Conservation (phyloP, 2,113 vertebrate species). For the Xenopus tropicalis region UCB_Xtro_10.0 CM004448.2:27566001-27566500, state of each 20-base stretch:
- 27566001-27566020: too few relatives aligned
- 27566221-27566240: background rate
- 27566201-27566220: constrained; percentile 1
- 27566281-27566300: background rate
- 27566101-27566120: too few relatives aligned
- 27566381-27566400: background rate
- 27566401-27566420: background rate
- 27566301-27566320: background rate
- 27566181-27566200: too few relatives aligned
- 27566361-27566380: background rate
- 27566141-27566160: too few relatives aligned
- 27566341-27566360: background rate
- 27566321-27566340: background rate
- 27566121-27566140: too few relatives aligned
- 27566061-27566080: too few relatives aligned
- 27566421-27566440: too few relatives aligned
- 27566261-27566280: background rate
- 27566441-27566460: background rate
- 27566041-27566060: too few relatives aligned
- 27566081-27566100: too few relatives aligned
- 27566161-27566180: too few relatives aligned
- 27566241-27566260: background rate
- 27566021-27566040: too few relatives aligned
- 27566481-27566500: too few relatives aligned
- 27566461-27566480: background rate